Percentiles rank a stretch among this genome's conserved stretches.
These are phyloP conservation scores for Cettia cetti DNA, from an alignment of 2,113 vertebrate species.

Conservation along the genomic window DNA sequence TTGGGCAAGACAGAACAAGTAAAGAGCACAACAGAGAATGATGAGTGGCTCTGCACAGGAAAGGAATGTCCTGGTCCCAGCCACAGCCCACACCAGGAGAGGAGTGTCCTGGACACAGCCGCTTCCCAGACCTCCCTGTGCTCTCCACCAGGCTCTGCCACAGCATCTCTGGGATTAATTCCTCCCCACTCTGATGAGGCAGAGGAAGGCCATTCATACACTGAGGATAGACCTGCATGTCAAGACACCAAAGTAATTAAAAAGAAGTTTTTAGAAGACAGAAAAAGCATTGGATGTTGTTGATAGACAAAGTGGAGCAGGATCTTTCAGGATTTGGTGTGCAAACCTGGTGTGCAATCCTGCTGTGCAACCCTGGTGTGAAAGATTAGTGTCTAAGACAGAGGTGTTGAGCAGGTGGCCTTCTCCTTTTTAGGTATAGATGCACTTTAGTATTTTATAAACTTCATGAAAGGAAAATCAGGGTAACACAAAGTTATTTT, in stretches of 20 bases:
- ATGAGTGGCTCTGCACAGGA: neutral
- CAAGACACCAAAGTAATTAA: neutral
- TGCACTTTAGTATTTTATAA: neutral
- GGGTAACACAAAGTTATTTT: neutral
- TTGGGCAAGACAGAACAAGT: neutral
- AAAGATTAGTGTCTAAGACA: neutral
- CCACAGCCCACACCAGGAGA: neutral
- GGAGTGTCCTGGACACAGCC: neutral
- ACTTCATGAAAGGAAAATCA: neutral
- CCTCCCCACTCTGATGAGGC: neutral
- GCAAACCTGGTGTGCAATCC: neutral
- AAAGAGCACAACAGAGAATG: fast-evolving
- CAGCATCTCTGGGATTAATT: neutral
- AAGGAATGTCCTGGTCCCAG: neutral
- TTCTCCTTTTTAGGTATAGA: neutral
- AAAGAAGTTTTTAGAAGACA: neutral
- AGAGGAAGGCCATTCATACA: neutral
- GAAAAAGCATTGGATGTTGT: neutral
- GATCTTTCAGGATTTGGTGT: neutral
- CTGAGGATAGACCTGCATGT: neutral
- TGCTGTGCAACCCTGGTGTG: neutral
- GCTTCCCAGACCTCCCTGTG: neutral
- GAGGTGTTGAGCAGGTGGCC: neutral
- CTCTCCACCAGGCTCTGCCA: neutral
- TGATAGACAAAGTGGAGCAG: neutral